Conservation (phyloP, 2,888 invertebrate genomes). For the Germaria angustata region DNA sequence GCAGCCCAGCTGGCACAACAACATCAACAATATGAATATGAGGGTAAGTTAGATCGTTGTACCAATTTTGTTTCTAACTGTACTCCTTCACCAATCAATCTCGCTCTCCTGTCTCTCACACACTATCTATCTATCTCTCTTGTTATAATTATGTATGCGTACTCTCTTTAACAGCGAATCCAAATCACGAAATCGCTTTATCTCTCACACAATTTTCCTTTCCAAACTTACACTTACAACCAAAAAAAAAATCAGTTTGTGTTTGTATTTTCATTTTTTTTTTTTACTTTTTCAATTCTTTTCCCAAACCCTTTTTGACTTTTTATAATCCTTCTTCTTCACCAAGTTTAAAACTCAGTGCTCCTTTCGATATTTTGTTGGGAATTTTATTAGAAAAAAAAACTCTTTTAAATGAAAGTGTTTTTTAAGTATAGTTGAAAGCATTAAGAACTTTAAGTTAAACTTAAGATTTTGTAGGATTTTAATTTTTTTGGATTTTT, state of each 20-base stretch:
- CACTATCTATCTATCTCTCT: constrained; percentile 15
- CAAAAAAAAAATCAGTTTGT: neutral
- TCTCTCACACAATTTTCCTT: neutral
- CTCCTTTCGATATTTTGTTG: constrained; percentile 44
- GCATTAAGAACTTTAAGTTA: constrained; percentile 23
- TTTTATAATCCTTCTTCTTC: neutral
- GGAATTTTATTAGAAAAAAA: constrained; percentile 56
- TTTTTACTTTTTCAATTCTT: neutral
- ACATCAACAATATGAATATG: constrained; percentile 74
- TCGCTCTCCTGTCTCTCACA: constrained; percentile 11
- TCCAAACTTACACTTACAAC: neutral
- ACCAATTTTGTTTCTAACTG: constrained; percentile 65
- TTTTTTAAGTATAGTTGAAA: constrained; percentile 22
- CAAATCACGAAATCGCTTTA: constrained; percentile 20
- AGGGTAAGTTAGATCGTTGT: constrained; percentile 81
- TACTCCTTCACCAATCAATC: constrained; percentile 20
- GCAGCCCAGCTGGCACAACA: constrained; percentile 57
- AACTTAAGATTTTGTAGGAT: constrained; percentile 64
- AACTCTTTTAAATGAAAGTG: neutral
- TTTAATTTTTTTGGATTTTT: constrained; percentile 44
- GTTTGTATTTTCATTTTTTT: neutral
- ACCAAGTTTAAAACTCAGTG: neutral
- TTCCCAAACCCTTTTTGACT: neutral
- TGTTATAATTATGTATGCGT: constrained; percentile 35
- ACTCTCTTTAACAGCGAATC: constrained; percentile 36